Evolutionary conservation across 2,797 vertebrate species (phyloP), one percentile per base, ranked within the genome.

Genomic region (Cryptoblepharus egeriae): DNA sequence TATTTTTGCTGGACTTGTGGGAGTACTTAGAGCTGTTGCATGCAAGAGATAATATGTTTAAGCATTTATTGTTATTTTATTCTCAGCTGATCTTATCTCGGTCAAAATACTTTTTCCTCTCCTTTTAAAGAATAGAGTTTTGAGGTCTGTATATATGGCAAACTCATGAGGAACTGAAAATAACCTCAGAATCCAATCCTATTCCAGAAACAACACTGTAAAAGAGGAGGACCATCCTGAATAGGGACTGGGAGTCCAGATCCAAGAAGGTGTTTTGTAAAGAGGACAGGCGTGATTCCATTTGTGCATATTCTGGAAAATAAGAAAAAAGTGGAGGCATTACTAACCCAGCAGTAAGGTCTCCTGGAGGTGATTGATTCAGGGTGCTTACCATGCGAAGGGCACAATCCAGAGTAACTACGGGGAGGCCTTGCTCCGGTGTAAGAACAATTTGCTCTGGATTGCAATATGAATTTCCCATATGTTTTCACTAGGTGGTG

Each of bases 1-100:
- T 16, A 9, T 69, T 86, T n/a, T 74, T 79, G 42, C n/a, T 69
- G 73, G 70, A 57, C 35, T 85, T 8, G 1, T 67, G 37, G 42
- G 63, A 28, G n/a, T 61, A 26, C 65, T 78, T 69, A 55, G 63
- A 70, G 64, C 8, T 18, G 11, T 73, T 69, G 55, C 70, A 39
- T 58, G 52, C 28, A 13, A 78, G 55, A 82, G 58, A 82, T 63
- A 80, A 80, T 55, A 75, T 18, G 70, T 18, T 74, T 58, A 49
- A 42, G 79, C 15, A 11, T n/a, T n/a, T n/a, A n/a, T n/a, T n/a
- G n/a, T n/a, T n/a, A n/a, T n/a, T n/a, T n/a, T 60, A 32, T 71
- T 77, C 67, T 78, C 76, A 73, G 61, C 16, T 61, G 13, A 60
- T 74, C 39, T 79, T 20, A 64, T 49, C 63, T 67, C 58, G 42